Percentiles rank a stretch among this genome's conserved stretches.
Evolutionary conservation across 2,797 vertebrate species (phyloP).

Genomic region (Pangasius larnaudii): DNA sequence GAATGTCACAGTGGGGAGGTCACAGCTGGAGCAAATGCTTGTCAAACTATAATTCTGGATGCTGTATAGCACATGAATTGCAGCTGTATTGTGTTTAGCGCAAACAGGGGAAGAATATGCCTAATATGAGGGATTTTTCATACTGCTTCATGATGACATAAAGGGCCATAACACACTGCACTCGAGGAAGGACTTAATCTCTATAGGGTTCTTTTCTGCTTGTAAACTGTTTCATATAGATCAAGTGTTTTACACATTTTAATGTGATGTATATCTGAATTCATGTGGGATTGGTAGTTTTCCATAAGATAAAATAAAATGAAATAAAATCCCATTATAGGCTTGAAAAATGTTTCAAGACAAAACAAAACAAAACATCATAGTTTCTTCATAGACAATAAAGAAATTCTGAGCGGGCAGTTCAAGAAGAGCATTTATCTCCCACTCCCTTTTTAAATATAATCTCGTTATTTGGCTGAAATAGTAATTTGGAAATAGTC

Average conservation of each 20-base stretch:
- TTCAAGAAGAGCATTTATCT: background rate
- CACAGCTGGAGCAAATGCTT: conserved; percentile 70
- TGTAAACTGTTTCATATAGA: background rate
- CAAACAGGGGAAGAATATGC: conserved; percentile 55
- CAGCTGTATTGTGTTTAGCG: conserved; percentile 52
- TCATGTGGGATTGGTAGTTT: background rate
- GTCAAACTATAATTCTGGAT: conserved; percentile 59
- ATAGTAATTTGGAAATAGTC: background rate
- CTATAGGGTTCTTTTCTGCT: background rate
- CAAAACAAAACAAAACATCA: background rate
- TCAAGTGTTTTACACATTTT: background rate
- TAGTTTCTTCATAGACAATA: background rate
- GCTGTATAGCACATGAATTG: conserved; percentile 55
- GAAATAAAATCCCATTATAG: background rate
- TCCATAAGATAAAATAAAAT: background rate
- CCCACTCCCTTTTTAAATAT: background rate
- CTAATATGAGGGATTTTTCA: conserved; percentile 53
- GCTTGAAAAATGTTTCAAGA: background rate
- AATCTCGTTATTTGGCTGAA: background rate
- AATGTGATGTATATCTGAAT: background rate
- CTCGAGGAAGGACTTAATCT: conserved; percentile 7
- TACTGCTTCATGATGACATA: conserved; percentile 55
- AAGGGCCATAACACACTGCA: conserved; percentile 44
- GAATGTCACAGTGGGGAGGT: conserved; percentile 61
- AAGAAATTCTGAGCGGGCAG: background rate